phyloP scores from a whole-genome alignment of 2,113 vertebrate genomes.

The Dicentrarchus labrax region DNA sequence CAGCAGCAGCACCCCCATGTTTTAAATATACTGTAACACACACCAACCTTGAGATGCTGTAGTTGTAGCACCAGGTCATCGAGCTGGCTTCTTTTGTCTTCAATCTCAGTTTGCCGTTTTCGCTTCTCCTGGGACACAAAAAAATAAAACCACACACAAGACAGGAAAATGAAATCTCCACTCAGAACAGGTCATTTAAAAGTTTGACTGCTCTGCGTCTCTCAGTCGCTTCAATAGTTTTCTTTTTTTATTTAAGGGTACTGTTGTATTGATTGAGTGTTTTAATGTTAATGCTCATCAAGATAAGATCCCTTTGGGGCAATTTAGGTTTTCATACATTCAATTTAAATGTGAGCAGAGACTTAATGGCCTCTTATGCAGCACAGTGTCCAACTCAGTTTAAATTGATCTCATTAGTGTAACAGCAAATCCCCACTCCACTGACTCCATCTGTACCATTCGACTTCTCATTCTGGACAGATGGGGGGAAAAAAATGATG shows the following conservation, averaged over 20 bases:
- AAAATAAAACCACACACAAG: conserved; percentile 9
- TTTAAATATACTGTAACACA: not conserved
- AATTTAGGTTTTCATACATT: conserved; percentile 22
- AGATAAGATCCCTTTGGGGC: conserved; percentile 9
- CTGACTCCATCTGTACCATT: not conserved
- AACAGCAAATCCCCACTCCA: not conserved
- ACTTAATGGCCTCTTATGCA: not conserved
- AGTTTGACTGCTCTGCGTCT: not conserved
- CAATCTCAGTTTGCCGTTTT: conserved; percentile 96
- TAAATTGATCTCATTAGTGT: not conserved
- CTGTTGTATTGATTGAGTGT: conserved; percentile 32
- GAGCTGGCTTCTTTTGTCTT: conserved; percentile 94
- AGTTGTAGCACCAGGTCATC: conserved; percentile 96
- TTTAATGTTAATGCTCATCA: conserved; percentile 29
- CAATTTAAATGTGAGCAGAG: conserved; percentile 31
- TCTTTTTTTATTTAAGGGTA: no score
- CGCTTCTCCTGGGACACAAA: conserved; percentile 92
- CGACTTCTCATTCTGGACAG: not conserved
- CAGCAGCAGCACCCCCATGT: not conserved
- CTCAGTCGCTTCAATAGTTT: no score
- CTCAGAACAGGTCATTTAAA: not conserved
- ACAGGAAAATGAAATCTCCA: not conserved
- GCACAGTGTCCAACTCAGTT: not conserved
- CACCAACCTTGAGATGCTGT: conserved; percentile 94
- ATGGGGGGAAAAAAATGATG: conserved; percentile 4